Conservation (phyloP, 2,113 vertebrate genomes). For the Typhlomys cinereus region DNA sequence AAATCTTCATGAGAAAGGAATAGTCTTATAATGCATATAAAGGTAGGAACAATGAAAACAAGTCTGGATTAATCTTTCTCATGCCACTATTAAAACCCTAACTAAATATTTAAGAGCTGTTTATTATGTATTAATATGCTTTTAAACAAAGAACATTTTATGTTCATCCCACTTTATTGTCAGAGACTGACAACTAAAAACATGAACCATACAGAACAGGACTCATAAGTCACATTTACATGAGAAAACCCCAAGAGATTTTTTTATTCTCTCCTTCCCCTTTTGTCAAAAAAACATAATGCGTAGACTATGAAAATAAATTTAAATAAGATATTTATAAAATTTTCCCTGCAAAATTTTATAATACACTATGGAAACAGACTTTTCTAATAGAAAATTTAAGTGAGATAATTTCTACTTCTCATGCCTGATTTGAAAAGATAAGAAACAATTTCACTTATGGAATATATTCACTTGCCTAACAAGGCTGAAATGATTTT, state of each 20-base stretch:
- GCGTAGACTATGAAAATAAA: neutral
- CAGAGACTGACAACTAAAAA: neutral
- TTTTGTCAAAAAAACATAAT: conserved; percentile 1
- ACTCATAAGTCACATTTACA: neutral
- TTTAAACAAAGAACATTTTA: neutral
- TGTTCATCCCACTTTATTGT: neutral
- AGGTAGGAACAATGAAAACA: conserved; percentile 14
- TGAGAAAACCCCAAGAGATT: neutral
- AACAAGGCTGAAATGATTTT: neutral
- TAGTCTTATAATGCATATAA: neutral
- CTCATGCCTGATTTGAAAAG: neutral
- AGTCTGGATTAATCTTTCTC: neutral
- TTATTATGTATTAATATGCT: neutral
- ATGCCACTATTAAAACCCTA: neutral
- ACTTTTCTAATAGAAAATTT: neutral
- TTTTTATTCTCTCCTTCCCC: neutral
- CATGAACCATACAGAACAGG: fast-evolving
- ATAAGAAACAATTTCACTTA: neutral
- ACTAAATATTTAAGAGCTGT: neutral
- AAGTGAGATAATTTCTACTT: neutral
- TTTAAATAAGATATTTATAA: neutral
- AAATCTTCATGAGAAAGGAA: neutral
- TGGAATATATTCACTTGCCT: neutral
- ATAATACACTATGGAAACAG: neutral
- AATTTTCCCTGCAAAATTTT: neutral